Evolutionary conservation across 2,797 vertebrate genomes (phyloP).

Genomic region (Melanotaenia pygmaea): DNA sequence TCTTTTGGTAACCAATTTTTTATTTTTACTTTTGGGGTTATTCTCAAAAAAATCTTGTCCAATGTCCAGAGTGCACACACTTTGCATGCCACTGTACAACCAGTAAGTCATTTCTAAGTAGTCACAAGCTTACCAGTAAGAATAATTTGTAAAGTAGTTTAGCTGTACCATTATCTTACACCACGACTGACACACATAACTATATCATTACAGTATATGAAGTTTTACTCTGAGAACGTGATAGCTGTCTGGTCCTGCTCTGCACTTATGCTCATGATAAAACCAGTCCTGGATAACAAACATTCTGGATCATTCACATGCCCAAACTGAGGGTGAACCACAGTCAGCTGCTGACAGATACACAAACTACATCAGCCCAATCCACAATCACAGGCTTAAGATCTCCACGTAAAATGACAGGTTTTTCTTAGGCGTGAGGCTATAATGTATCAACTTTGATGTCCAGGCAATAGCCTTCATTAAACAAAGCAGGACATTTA

Average conservation of each 20-base stretch:
- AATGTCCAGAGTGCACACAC: not conserved
- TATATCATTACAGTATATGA: not conserved
- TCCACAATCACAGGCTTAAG: conserved; percentile 30
- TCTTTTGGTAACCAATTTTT: not conserved
- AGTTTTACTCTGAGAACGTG: conserved; percentile 23
- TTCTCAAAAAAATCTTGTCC: not conserved
- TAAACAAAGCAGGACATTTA: conserved; percentile 61
- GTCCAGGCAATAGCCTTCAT: conserved; percentile 25
- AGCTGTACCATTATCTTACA: not conserved
- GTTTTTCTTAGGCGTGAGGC: conserved; percentile 32
- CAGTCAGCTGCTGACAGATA: conserved; percentile 44
- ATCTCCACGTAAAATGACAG: conserved; percentile 15
- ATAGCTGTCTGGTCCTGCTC: conserved; percentile 7
- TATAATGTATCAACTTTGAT: conserved; percentile 38
- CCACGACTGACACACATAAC: not conserved
- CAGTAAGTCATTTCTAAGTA: not conserved
- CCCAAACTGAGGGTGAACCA: conserved; percentile 21
- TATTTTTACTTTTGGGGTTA: not conserved
- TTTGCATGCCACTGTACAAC: not conserved
- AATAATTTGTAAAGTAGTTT: conserved; percentile 12
- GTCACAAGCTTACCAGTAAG: not conserved
- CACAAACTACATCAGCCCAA: conserved; percentile 44
- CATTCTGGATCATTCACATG: conserved; percentile 22
- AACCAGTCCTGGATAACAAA: conserved; percentile 12
- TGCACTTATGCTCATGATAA: conserved; percentile 19